phyloP scores from a whole-genome alignment of 92 coral and sea anemone species.

The Porites rus region DNA sequence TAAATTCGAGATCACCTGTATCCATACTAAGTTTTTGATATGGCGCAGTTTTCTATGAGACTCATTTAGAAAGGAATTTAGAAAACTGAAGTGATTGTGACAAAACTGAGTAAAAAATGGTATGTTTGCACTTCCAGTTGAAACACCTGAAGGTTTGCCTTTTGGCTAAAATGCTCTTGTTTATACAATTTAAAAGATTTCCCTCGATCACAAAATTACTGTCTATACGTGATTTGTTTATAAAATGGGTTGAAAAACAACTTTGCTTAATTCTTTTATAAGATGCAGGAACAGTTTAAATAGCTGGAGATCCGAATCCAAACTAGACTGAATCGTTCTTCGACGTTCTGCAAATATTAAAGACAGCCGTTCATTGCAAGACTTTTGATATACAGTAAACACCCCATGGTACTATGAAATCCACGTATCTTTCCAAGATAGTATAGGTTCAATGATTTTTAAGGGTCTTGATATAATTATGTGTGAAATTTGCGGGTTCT shows the following conservation, averaged over 20 bases:
- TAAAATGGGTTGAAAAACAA: not conserved
- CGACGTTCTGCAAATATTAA: too few species aligned
- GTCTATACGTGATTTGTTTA: not conserved
- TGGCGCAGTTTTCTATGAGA: not conserved
- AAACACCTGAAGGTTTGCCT: not conserved
- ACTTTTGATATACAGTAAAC: too few species aligned
- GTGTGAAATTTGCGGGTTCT: too few species aligned
- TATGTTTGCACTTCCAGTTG: not conserved
- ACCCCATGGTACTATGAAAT: too few species aligned
- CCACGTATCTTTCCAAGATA: too few species aligned
- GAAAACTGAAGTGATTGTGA: too few species aligned
- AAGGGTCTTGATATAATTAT: too few species aligned
- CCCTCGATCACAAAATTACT: not conserved
- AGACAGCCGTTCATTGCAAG: too few species aligned
- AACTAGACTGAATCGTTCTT: too few species aligned
- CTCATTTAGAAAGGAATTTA: too few species aligned
- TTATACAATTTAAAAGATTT: not conserved
- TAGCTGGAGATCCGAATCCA: not conserved
- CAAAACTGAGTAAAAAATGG: not conserved
- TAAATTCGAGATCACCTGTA: not conserved
- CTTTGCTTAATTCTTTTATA: not conserved
- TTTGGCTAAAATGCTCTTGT: not conserved
- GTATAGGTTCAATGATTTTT: too few species aligned
- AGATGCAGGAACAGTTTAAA: not conserved
- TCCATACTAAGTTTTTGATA: not conserved